phyloP scores from a whole-genome alignment of 2,888 invertebrate species.

The Alcis repandata region DNA sequence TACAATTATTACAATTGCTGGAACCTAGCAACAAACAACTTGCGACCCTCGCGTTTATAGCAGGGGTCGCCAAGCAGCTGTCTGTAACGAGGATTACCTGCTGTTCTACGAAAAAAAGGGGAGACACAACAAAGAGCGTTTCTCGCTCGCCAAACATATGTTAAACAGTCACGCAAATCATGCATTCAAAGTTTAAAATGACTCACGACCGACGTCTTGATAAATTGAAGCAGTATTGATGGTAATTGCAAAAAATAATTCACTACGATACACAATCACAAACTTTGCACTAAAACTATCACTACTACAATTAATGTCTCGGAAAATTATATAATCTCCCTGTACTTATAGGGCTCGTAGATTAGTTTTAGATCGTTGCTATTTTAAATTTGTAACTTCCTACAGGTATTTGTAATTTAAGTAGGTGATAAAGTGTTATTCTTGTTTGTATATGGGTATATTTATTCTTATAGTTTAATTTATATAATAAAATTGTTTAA shows the following conservation, averaged over 20 bases:
- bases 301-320: too few relatives aligned
- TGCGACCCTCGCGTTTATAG: neutral
- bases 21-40: neutral
- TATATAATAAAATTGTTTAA: neutral
- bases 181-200: neutral
- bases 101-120: neutral
- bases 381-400: too few relatives aligned
- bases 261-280: constrained; percentile 12
- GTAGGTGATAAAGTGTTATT: too few relatives aligned
- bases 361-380: too few relatives aligned
- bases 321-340: too few relatives aligned
- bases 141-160: neutral
- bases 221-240: neutral
- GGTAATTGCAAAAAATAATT: neutral
- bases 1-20: neutral
- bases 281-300: neutral
- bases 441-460: too few relatives aligned
- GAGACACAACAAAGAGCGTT: neutral
- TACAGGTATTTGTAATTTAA: too few relatives aligned
- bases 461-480: too few relatives aligned
- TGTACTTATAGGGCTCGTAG: too few relatives aligned
- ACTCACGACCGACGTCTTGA: constrained; percentile 41
- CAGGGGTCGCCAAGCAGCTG: neutral
- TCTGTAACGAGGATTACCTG: neutral
- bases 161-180: neutral